Base-by-base conservation (phyloP, 2,113 vertebrate genomes). In the Azemiops feae region DNA sequence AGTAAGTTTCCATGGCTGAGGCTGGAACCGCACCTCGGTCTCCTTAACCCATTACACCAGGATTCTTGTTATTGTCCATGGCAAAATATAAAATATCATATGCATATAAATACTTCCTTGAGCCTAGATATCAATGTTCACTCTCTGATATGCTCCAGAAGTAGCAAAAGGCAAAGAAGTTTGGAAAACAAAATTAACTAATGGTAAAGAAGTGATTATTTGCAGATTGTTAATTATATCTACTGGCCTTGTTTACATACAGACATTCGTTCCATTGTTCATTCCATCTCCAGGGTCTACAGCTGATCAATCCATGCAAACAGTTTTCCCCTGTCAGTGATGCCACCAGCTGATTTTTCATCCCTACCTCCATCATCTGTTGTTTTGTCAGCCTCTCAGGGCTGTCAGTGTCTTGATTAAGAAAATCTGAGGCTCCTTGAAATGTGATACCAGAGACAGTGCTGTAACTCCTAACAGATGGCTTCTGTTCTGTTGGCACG, bases 401-500 rank as follows among this genome's bases (percentile, higher is more conserved):
- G 0, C 9, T 23, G 14, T 1, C 8, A 0, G 34, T 58, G 2
- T 93, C 0, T 0, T 27, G 58, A 30, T 18, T 88, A 30, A 89
- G 91, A 6, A 94, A 86, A 57, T 60, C 90, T 10, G 85, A 47
- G 57, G 89, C 89, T 64, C 91, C 45, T 1, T 87, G 18, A 74
- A 81, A 92, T 91, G 86, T 87, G 0, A 87, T 92, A 45, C 0
- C 90, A 58, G 27, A 94, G 96, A 92, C 14, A 85, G 92, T 94
- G 90, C 93, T 0, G 2, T 16, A 91, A 89, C 91, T 90, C 1
- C 60, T 20, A 92, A 85, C 96, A 96, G 94, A 96, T 95, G 96
- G 96, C 54, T 52, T 25, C 14, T 18, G 92, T 12, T 87, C 90
- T 93, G 91, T 87, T 95, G 96, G 96, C 95, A 93, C 90, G 93